Percentiles rank a stretch among this genome's conserved stretches.
phyloP scores from a whole-genome alignment of 2,113 vertebrate species.

The Melanerpes formicivorus region DNA sequence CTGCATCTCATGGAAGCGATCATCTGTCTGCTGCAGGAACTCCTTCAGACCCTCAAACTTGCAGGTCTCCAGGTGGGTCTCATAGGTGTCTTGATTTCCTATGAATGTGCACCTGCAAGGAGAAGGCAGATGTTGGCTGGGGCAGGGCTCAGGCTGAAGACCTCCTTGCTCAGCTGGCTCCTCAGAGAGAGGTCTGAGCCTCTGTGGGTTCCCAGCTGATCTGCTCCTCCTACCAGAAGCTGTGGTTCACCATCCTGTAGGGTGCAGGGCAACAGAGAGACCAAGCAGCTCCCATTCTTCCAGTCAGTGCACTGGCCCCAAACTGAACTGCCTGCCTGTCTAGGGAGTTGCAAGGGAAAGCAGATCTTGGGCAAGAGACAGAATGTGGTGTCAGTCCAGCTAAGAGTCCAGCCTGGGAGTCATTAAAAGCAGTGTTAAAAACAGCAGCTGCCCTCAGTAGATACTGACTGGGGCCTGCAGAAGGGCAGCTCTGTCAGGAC shows the following conservation, averaged over 20 bases:
- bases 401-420: background rate
- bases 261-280: background rate
- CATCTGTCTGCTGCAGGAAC: conserved; percentile 97
- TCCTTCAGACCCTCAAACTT: conserved; percentile 98
- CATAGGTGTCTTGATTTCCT: conserved; percentile 97
- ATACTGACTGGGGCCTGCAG: background rate
- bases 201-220: background rate
- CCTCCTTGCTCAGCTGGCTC: background rate
- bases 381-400: background rate
- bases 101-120: conserved; percentile 90
- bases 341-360: background rate
- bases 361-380: background rate
- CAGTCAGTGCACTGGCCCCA: background rate
- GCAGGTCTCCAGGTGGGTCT: conserved; percentile 94
- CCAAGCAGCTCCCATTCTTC: background rate
- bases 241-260: background rate
- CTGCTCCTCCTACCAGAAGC: background rate
- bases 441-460: background rate
- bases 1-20: conserved; percentile 99
- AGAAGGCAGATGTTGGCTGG: background rate
- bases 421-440: background rate
- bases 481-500: background rate
- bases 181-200: background rate
- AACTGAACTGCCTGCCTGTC: background rate
- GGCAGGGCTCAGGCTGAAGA: background rate